Evolutionary conservation across 1,140 invertebrate species (phyloP), one percentile per base, ranked within the genome.

Genomic region (Aleiodes sp.): DNA sequence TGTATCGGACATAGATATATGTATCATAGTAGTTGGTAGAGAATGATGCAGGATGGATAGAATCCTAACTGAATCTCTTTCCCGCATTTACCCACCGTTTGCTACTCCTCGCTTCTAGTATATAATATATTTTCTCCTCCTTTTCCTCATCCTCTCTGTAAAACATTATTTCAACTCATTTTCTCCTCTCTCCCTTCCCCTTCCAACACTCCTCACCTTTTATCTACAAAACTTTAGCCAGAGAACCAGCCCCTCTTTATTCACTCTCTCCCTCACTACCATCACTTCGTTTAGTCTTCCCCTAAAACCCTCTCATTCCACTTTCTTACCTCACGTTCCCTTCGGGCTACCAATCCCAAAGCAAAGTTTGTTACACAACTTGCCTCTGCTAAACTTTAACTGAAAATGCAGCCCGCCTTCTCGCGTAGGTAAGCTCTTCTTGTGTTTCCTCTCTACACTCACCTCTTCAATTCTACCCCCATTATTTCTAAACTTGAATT

Each of bases 281-380:
- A n/a, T 21, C 37, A 0, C 0, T 14, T n/a, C n/a, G n/a, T 35
- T 43, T 33, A 46, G 28, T 64, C 66, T 46, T 64, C 33, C 31
- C 43, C 52, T 75, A 52, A 61, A 60, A 52, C 60, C 41, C 31
- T 59, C 60, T 60, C 35, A 61, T 70, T n/a, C 57, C 62, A 57
- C 66, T 64, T 29, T 64, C 24, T 64, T 63, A 41, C 35, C 29
- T 80, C 82, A n/a, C n/a, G n/a, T n/a, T n/a, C n/a, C n/a, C 81
- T 79, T 80, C 78, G 75, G 79, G 82, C 82, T 82, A 84, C 82
- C 83, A 84, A 84, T 84, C 82, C 81, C 73, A 79, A n/a, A 83
- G 81, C 80, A 83, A 84, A 84, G 83, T 84, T 84, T 84, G 82
- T 84, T 83, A 84, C 80, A 84, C 83, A 84, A 84, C 82, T 84